Evolutionary conservation across 1,140 invertebrate genomes (phyloP), one percentile per base, ranked within the genome.

Genomic region (Theocolax elegans): DNA sequence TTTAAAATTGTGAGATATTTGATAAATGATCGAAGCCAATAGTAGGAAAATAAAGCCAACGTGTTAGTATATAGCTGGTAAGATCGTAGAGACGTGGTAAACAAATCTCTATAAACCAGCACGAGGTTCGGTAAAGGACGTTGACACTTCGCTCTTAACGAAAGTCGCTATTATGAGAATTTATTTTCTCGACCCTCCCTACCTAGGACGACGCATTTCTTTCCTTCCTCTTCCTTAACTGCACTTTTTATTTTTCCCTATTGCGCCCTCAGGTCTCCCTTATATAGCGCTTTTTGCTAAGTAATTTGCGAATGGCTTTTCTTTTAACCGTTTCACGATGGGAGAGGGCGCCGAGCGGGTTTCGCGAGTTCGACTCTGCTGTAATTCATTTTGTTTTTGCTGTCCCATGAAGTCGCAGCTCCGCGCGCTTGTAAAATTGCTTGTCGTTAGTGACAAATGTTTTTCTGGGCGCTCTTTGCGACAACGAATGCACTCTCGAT

Each of bases 361-460:
- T 54, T 54, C 65, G 65, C 51, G 51, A 66, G 40, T 51, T 60
- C 48, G 46, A 17, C 46, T 53, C 38, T 31, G 27, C 49, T 46
- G 51, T 65, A 69, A 69, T 64, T 71, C 68, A 71, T 71, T 71
- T 71, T 64, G 51, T 64, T 71, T 58, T 71, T 71, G 56, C 54
- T 3, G 12, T 56, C 35, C 21, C 23, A 10, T 19, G 38, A 29
- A 65, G 23, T 51, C 51, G 31, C 29, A 19, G 53, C 53, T 56
- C 49, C 48, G 27, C 48, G 49, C 35, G 48, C 53, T 58, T 59
- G 65, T 60, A 68, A 68, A 68, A 68, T 71, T 48, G 31, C 49
- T 65, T 65, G 67, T 54, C 59, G 67, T 58, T 48, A 65, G 48
- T 48, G 59, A 71, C 17, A 40, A 56, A 58, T 71, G 68, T 58